Evolutionary conservation across 1,140 invertebrate species (phyloP), one percentile per base, ranked within the genome.

Genomic region (Temnothorax curvispinosus): DNA sequence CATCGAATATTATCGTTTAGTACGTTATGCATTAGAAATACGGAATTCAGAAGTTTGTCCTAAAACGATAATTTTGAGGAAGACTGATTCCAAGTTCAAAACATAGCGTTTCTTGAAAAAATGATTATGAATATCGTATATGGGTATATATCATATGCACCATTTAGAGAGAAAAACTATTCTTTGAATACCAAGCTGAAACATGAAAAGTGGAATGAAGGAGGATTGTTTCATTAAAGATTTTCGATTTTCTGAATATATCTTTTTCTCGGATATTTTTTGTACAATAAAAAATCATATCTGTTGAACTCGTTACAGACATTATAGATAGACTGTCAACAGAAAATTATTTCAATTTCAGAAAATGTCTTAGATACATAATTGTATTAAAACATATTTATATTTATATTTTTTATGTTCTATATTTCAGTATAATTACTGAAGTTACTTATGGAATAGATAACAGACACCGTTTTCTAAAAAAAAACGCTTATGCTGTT

Each of bases 1-100:
- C 54, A 54, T 32, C 13, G 54, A 75, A 84, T 84, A 84, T 84
- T 74, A 84, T 84, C 80, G 44, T 56, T 84, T 21, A 74, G 52
- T 47, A 69, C 27, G 54, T 7, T 50, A 50, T 60, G 69, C 80
- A n/a, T 21, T 35, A 18, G 38, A 60, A 74, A 18, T 50, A 44
- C 13, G 21, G n/a, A 27, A 74, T 60, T 44, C 18, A 21, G 18
- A 47, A 35, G 11, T 44, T 21, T 47, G 27, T 44, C 6, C 32
- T 50, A 65, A 38, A 47, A 35, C n/a, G 27, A 72, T 32, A 47
- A 65, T 32, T 65, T 35, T 50, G 72, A 32, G 18, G n/a, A 5
- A 65, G n/a, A 35, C n/a, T 21, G 41, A 35, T 41, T 69, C 21
- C 5, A 47, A 15, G 21, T 47, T 27, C 7, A 8, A 32, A 50